phyloP scores from a whole-genome alignment of 2,888 invertebrate species.

The Xylophagus ater region DNA sequence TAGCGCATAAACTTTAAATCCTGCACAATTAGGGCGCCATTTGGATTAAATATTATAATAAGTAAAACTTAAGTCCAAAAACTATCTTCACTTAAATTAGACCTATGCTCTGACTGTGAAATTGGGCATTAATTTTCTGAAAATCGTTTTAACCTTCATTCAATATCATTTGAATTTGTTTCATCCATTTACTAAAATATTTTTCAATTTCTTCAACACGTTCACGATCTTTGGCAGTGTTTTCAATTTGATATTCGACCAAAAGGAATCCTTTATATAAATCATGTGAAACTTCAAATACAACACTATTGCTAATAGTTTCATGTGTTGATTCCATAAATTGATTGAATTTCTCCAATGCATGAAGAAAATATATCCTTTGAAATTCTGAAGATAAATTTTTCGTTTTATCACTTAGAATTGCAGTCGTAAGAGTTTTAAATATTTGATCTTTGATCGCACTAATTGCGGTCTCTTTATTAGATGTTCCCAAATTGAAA shows the following conservation, averaged over 20 bases:
- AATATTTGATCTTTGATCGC: constrained; percentile 25
- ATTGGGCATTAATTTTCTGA: not conserved
- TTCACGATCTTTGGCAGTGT: constrained; percentile 46
- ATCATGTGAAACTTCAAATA: constrained; percentile 47
- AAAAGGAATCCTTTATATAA: constrained; percentile 49
- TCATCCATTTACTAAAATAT: constrained; percentile 56
- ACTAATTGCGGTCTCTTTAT: constrained; percentile 16
- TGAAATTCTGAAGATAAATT: constrained; percentile 43
- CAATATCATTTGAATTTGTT: constrained; percentile 57
- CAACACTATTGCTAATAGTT: constrained; percentile 51
- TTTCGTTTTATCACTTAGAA: constrained; percentile 39
- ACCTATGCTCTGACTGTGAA: no score
- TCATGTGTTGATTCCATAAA: constrained; percentile 48
- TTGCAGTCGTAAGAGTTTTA: constrained; percentile 36
- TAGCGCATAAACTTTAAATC: no score
- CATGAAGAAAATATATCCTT: constrained; percentile 46
- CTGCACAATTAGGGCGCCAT: no score
- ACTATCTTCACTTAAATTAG: no score
- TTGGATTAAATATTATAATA: no score
- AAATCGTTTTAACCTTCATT: constrained; percentile 24
- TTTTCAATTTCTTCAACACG: constrained; percentile 52
- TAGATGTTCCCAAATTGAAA: constrained; percentile 22
- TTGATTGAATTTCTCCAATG: constrained; percentile 44
- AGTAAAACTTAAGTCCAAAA: no score
- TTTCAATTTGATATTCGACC: constrained; percentile 47